A percentile compares a stretch with the other conserved stretches of the same genome.
Conservation (phyloP, 2,113 vertebrate species). For the Osmerus mordax region DNA sequence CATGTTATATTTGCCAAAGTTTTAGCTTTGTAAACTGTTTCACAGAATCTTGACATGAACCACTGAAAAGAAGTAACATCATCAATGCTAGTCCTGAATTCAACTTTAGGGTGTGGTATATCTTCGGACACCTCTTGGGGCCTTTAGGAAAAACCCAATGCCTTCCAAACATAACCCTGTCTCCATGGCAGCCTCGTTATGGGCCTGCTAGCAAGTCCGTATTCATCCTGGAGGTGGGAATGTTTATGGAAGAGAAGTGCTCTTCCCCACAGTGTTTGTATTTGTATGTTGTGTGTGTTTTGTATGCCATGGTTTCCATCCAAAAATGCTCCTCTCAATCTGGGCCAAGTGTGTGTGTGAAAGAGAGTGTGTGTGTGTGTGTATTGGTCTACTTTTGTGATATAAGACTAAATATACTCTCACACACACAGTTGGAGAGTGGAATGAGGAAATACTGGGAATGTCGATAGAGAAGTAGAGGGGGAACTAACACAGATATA, state of each 20-base stretch:
- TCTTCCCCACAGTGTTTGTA: constrained; percentile 32
- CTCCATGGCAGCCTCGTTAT: constrained; percentile 43
- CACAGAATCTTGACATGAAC: background rate
- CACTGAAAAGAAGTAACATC: background rate
- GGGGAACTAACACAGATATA: background rate
- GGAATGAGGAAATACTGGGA: constrained; percentile 22
- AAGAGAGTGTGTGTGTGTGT: background rate
- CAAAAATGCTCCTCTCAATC: background rate
- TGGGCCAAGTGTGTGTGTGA: background rate
- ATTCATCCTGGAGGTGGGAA: constrained; percentile 50
- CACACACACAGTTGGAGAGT: constrained; percentile 23
- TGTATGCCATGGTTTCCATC: constrained; percentile 7
- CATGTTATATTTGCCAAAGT: background rate
- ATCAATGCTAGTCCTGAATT: background rate
- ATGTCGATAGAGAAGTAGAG: background rate
- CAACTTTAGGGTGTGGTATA: background rate
- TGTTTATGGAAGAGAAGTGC: constrained; percentile 54
- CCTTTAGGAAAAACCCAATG: constrained; percentile 54
- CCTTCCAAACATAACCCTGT: constrained; percentile 50
- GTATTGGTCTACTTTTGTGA: background rate
- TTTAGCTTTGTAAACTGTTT: background rate
- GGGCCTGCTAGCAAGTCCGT: constrained; percentile 37
- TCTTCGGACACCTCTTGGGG: constrained; percentile 46
- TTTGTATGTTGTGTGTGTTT: constrained; percentile 22
- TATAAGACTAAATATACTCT: constrained; percentile 36